Evolutionary conservation across 2,113 vertebrate genomes (phyloP).

Genomic region (Aegypius monachus): DNA sequence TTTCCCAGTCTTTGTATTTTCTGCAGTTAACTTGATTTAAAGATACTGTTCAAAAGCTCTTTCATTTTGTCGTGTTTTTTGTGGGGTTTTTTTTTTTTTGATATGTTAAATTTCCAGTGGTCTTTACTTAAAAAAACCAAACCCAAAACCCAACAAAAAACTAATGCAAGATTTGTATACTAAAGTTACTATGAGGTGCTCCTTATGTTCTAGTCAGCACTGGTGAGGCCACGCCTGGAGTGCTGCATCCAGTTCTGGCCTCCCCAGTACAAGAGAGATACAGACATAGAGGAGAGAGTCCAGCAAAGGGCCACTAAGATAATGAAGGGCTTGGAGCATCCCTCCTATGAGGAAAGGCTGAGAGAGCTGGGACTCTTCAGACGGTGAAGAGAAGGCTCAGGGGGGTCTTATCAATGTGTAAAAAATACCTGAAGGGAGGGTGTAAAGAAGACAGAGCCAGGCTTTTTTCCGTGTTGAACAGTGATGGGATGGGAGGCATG

Average conservation of each 20-base stretch:
- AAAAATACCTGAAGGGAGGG: background rate
- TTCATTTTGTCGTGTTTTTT: background rate
- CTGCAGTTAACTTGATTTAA: background rate
- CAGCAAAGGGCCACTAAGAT: background rate
- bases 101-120: background rate
- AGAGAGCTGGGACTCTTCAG: background rate
- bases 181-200: background rate
- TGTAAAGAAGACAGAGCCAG: accelerated
- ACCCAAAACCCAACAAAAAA: accelerated
- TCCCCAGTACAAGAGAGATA: background rate
- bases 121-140: background rate
- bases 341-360: background rate
- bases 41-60: background rate
- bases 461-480: background rate
- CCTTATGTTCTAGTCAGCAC: background rate
- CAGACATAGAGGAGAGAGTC: background rate
- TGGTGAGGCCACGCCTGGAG: background rate
- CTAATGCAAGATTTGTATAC: background rate
- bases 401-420: background rate
- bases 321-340: background rate
- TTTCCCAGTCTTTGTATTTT: background rate
- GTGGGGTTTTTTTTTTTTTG: background rate
- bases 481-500: background rate
- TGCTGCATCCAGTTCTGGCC: background rate
- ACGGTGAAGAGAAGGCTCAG: background rate